phyloP scores from a whole-genome alignment of 2,888 invertebrate species.

The Balanococcus diminutus region DNA sequence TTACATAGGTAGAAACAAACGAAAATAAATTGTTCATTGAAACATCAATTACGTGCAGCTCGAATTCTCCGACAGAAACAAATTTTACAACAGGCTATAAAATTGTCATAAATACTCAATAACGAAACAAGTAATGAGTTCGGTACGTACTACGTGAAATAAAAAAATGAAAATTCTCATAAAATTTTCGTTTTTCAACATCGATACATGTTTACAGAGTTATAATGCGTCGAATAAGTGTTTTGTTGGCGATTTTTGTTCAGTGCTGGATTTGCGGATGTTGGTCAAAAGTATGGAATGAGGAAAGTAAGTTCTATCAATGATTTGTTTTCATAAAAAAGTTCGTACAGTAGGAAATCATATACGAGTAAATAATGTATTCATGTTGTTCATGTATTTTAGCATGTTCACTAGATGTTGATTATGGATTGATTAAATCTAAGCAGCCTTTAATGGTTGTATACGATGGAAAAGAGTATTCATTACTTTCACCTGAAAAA shows the following conservation, averaged over 20 bases:
- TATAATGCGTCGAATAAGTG: background rate
- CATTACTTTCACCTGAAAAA: background rate
- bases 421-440: background rate
- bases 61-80: background rate
- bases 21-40: background rate
- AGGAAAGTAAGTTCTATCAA: background rate
- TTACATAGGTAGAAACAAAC: no score
- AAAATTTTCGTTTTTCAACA: background rate
- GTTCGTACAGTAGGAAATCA: background rate
- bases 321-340: background rate
- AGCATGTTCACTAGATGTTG: background rate
- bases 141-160: background rate
- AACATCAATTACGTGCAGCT: background rate
- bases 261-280: background rate
- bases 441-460: background rate
- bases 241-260: background rate
- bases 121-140: background rate
- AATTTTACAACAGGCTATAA: background rate
- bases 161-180: background rate
- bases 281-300: background rate
- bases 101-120: background rate
- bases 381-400: background rate
- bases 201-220: background rate
- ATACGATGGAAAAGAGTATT: background rate
- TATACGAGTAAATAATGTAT: background rate